These are phyloP conservation scores for Phyllopteryx taeniolatus DNA, from an alignment of 2,113 vertebrate genomes.

Conservation along the genomic window DNA sequence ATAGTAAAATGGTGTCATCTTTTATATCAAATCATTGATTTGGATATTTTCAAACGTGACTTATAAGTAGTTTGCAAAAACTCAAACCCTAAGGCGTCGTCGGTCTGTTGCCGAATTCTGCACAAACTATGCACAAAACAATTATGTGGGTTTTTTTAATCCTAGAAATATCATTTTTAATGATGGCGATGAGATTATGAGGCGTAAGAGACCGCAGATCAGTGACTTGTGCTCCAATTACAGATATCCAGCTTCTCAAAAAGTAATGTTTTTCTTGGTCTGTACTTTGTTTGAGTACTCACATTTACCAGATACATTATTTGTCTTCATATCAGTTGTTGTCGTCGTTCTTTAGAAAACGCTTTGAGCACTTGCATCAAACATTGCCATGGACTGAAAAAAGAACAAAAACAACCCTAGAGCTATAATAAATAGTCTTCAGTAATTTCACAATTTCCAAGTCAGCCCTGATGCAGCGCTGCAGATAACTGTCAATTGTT, in stretches of 20 bases:
- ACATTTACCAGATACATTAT: background rate
- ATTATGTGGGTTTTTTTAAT: background rate
- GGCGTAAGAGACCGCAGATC: background rate
- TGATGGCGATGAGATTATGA: background rate
- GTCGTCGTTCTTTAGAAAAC: background rate
- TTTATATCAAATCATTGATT: background rate
- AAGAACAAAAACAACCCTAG: background rate
- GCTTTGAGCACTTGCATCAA: background rate
- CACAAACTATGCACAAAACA: background rate
- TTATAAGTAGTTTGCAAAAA: background rate
- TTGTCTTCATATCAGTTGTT: background rate
- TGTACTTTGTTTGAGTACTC: background rate
- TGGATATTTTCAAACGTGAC: background rate
- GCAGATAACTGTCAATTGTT: slow-evolving; percentile 19
- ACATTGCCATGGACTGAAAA: background rate
- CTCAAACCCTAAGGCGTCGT: background rate
- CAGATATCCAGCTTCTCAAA: background rate
- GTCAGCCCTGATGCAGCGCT: background rate
- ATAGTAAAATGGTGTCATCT: background rate
- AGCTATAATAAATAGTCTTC: background rate
- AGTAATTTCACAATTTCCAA: background rate
- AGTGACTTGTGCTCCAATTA: background rate
- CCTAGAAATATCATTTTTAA: background rate
- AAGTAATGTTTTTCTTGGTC: background rate
- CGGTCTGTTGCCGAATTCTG: background rate